These are phyloP conservation scores for Pelochelys cantorii DNA, from an alignment of 2,797 vertebrate genomes.

Conservation along the genomic window DNA sequence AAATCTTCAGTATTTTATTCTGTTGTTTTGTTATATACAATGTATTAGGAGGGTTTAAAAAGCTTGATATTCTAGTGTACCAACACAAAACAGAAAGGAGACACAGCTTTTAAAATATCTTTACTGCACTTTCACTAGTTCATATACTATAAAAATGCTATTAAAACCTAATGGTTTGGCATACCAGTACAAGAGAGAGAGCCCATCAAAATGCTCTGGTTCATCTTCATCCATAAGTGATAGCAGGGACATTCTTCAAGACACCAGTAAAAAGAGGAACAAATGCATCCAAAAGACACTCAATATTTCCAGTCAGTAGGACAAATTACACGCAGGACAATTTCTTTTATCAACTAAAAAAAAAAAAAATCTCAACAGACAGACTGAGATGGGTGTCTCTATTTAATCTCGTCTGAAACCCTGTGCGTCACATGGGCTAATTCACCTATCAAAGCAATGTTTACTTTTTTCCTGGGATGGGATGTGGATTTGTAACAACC, in stretches of 20 bases:
- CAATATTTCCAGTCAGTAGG: slow-evolving; percentile 29
- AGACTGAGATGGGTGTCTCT: slow-evolving; percentile 79
- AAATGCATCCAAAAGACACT: slow-evolving; percentile 52
- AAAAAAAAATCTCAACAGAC: slow-evolving; percentile 71
- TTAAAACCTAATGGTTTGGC: slow-evolving; percentile 47
- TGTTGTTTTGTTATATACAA: neutral
- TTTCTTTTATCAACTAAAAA: slow-evolving; percentile 73
- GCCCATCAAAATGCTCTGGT: slow-evolving; percentile 82
- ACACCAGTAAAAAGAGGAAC: slow-evolving; percentile 36
- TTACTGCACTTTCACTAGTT: neutral
- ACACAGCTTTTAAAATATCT: slow-evolving; percentile 15
- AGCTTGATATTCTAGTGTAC: neutral
- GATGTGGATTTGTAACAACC: slow-evolving; percentile 4
- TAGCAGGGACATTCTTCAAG: slow-evolving; percentile 84
- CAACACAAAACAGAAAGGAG: neutral
- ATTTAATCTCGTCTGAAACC: slow-evolving; percentile 87
- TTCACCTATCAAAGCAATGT: slow-evolving; percentile 68
- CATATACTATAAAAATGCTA: neutral
- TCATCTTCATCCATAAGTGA: slow-evolving; percentile 82
- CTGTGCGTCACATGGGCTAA: slow-evolving; percentile 74
- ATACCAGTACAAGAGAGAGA: slow-evolving; percentile 90
- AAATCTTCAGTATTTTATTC: neutral
- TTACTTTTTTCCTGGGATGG: slow-evolving; percentile 30
- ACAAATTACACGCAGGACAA: slow-evolving; percentile 72
- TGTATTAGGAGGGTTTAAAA: neutral